Evolutionary conservation across 2,888 invertebrate species (phyloP), one percentile per base, ranked within the genome.

Genomic region (Epicampocera succincta): DNA sequence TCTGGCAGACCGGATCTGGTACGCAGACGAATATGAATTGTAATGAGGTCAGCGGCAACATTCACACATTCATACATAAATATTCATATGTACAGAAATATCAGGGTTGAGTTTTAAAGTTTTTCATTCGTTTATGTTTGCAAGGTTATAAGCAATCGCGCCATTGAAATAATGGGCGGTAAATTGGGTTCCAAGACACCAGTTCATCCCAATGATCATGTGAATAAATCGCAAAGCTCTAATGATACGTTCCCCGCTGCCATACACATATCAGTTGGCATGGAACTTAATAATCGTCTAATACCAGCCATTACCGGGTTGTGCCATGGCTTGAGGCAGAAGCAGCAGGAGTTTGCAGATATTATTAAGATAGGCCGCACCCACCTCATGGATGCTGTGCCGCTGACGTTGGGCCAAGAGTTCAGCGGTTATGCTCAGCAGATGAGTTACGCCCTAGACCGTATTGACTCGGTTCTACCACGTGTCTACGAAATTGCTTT

Each of bases 1-100:
- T 99, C 87, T 99, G 99, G 99, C 99, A 99, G 92, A 99, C 99
- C 0, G 99, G 99, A 5, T 99, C 99, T 29, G 99, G 99, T n/a
- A 99, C 99, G 0, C 99, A 99, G 92, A 95, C 96, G 61, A 99
- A 99, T 91, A 99, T 99, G 99, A 99, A 99, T 91, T 95, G 97
- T 2, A 99, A 99, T 90, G 99, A 99, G 93, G 95, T 94, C 11
- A 33, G 6, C 11, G 0, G 4, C 40, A 5, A 21, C 0, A 12
- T 0, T 21, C 11, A 25, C n/a, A n/a, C n/a, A n/a, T n/a, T n/a
- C n/a, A n/a, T n/a, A n/a, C n/a, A n/a, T n/a, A n/a, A n/a, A n/a
- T n/a, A n/a, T n/a, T n/a, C n/a, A n/a, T n/a, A n/a, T n/a, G n/a
- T n/a, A 25, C 5, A 3, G 5, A 5, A 25, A 25, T 25, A 25